Percentiles rank a stretch among this genome's conserved stretches.
phyloP scores from a whole-genome alignment of 2,797 vertebrate species.

The Mus caroli region DNA sequence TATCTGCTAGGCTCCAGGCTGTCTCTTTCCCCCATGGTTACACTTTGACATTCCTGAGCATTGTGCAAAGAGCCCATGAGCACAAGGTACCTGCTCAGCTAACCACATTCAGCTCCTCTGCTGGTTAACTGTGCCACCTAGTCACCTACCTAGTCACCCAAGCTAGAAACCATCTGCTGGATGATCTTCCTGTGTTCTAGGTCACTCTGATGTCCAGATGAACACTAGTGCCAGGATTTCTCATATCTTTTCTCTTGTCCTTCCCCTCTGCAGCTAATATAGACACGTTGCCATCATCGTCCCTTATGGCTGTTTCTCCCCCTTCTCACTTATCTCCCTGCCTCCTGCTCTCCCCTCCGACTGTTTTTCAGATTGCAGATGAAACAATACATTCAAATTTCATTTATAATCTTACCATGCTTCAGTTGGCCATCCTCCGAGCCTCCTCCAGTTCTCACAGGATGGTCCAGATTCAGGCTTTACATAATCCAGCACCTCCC shows the following conservation, averaged over 20 bases:
- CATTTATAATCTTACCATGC: not conserved
- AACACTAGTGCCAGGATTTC: not conserved
- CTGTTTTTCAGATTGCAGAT: not conserved
- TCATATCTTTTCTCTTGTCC: not conserved
- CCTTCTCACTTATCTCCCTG: not conserved
- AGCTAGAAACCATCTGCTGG: not conserved
- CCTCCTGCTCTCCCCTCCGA: not conserved
- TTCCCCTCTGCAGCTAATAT: not conserved
- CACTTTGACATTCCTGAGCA: not conserved
- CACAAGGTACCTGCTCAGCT: not conserved
- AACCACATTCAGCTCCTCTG: not conserved
- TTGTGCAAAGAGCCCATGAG: not conserved
- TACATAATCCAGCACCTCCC: not conserved
- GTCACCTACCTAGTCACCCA: not conserved
- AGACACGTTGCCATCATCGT: not conserved
- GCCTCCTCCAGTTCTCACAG: not conserved
- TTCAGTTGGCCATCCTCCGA: not conserved
- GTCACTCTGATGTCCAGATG: not conserved
- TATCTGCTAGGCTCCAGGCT: no score
- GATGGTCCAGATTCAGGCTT: not conserved
- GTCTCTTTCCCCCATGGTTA: not conserved
- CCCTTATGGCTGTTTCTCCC: not conserved
- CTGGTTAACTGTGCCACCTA: not conserved
- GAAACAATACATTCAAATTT: not conserved
- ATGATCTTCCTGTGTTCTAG: not conserved